Conservation (phyloP, 2,113 vertebrate species). For the Aphelocoma coerulescens region DNA sequence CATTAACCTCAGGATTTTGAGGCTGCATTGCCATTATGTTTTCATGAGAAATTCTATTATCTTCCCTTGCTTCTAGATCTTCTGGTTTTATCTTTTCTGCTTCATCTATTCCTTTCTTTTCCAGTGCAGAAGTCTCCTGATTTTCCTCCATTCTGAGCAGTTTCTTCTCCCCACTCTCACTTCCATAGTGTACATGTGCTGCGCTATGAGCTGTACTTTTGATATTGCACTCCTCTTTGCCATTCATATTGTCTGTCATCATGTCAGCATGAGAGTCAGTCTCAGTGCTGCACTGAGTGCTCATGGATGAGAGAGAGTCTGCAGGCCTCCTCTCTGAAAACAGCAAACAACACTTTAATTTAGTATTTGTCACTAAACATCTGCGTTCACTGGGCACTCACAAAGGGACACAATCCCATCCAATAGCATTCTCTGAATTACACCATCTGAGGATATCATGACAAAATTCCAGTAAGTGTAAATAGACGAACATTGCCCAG, state of each 20-base stretch:
- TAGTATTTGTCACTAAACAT: background rate
- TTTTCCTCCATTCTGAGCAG: background rate
- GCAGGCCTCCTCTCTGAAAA: constrained; percentile 57
- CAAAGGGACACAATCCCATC: background rate
- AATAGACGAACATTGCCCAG: background rate
- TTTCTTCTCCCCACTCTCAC: background rate
- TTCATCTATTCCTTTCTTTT: constrained; percentile 6
- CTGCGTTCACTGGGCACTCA: background rate
- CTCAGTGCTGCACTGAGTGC: constrained; percentile 63
- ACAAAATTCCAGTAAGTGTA: background rate
- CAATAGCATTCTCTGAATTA: background rate
- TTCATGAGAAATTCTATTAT: background rate
- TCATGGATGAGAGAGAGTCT: constrained; percentile 59
- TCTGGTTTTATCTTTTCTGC: background rate
- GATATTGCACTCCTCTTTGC: background rate
- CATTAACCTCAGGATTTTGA: background rate
- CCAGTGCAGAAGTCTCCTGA: background rate
- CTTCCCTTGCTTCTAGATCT: background rate
- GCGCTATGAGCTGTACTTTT: background rate
- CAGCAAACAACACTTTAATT: background rate
- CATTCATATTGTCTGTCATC: background rate
- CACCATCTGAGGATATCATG: background rate
- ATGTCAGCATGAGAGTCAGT: constrained; percentile 51
- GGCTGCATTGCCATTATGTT: background rate
- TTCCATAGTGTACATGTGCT: background rate